A percentile compares a stretch with the other conserved stretches of the same genome.
Evolutionary conservation across 2,888 invertebrate genomes (phyloP).

Genomic region (Melieria omissa): DNA sequence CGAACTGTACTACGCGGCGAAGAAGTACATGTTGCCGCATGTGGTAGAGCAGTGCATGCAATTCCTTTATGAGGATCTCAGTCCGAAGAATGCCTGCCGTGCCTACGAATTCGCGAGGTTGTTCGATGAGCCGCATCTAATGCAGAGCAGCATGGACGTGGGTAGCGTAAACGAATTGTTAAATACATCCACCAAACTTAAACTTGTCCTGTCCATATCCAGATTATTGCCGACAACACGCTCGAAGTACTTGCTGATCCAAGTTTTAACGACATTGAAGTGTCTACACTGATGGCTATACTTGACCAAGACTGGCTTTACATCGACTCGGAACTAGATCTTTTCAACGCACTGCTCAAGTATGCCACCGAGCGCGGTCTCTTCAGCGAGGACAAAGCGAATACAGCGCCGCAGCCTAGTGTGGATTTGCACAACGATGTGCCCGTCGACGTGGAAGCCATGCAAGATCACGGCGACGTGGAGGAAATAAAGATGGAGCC

Average conservation of each 20-base stretch:
- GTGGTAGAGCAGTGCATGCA: slow-evolving; percentile 85
- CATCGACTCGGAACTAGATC: slow-evolving; percentile 79
- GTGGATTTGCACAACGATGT: slow-evolving; percentile 11
- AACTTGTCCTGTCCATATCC: slow-evolving; percentile 48
- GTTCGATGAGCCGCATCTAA: slow-evolving; percentile 83
- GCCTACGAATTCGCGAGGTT: slow-evolving; percentile 88
- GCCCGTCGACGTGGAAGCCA: slow-evolving; percentile 47
- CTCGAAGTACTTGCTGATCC: slow-evolving; percentile 79
- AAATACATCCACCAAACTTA: not conserved
- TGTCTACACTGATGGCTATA: slow-evolving; percentile 79
- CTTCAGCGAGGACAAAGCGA: slow-evolving; percentile 48
- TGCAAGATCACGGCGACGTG: slow-evolving; percentile 50
- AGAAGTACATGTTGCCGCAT: slow-evolving; percentile 88
- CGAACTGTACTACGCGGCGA: slow-evolving; percentile 87
- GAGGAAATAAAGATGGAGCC: slow-evolving; percentile 63
- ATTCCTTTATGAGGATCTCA: slow-evolving; percentile 78
- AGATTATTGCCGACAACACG: slow-evolving; percentile 83
- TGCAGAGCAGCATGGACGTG: slow-evolving; percentile 84
- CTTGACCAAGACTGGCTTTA: slow-evolving; percentile 80
- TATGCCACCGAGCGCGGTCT: slow-evolving; percentile 72
- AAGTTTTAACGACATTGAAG: slow-evolving; percentile 82
- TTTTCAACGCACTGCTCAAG: slow-evolving; percentile 80
- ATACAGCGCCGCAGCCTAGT: slow-evolving; percentile 28
- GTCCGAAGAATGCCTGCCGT: slow-evolving; percentile 82
- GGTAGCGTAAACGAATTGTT: slow-evolving; percentile 19